Percentiles rank a stretch among this genome's conserved stretches.
Evolutionary conservation across 2,113 vertebrate genomes (phyloP).

Genomic region (Chaenocephalus aceratus): DNA sequence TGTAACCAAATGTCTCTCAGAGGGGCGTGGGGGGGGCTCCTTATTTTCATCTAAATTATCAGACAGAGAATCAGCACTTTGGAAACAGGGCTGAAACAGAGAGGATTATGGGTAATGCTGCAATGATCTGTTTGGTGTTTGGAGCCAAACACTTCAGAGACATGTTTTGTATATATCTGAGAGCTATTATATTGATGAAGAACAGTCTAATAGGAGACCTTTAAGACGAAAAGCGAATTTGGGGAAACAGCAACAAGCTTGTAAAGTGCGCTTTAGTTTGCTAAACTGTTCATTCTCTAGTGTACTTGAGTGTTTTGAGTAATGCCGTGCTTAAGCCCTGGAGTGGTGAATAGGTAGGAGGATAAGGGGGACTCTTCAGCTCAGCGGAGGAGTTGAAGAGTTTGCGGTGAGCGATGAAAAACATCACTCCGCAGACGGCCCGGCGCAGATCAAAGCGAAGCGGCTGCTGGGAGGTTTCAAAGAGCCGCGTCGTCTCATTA

Average conservation of each 20-base stretch:
- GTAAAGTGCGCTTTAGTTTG: conserved; percentile 44
- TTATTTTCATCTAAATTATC: too few relatives aligned
- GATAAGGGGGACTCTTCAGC: conserved; percentile 55
- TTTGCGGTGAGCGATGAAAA: conserved; percentile 41
- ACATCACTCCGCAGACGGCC: conserved; percentile 52
- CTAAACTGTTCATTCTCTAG: conserved; percentile 42
- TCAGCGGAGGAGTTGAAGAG: conserved; percentile 41
- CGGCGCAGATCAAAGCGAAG: conserved; percentile 56
- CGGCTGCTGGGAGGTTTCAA: conserved; percentile 62
- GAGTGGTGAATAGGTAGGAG: conserved; percentile 47
- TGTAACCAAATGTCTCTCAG: too few relatives aligned
- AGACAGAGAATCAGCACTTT: too few relatives aligned
- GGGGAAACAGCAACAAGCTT: background rate
- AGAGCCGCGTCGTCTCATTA: conserved; percentile 67
- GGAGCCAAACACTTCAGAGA: too few relatives aligned
- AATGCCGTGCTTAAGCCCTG: conserved; percentile 40
- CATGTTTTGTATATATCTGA: too few relatives aligned
- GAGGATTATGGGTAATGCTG: too few relatives aligned
- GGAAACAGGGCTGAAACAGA: too few relatives aligned
- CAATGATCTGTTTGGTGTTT: too few relatives aligned
- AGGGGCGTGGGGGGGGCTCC: too few relatives aligned
- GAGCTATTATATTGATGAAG: too few relatives aligned
- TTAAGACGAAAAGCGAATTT: too few relatives aligned
- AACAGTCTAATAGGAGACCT: too few relatives aligned
- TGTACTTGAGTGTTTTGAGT: conserved; percentile 53